Percentiles rank a stretch among this genome's conserved stretches.
Conservation (phyloP, 2,113 vertebrate species). For the Chinchilla lanigera region DNA sequence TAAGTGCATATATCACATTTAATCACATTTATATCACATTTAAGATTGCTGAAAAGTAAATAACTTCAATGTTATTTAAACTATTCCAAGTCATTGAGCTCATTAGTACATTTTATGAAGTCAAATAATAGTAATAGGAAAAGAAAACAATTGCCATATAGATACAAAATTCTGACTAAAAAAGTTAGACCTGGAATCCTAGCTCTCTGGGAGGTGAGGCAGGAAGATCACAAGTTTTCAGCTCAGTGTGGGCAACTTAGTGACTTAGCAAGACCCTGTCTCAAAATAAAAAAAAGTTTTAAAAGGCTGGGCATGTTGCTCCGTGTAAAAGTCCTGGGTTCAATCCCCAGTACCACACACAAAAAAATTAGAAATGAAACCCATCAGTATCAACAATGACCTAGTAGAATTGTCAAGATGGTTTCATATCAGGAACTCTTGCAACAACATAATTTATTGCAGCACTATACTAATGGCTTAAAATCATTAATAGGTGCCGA, state of each 20-base stretch:
- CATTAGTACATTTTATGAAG: neutral
- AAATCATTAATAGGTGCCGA: neutral
- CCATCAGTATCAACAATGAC: neutral
- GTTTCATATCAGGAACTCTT: neutral
- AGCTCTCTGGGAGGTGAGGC: neutral
- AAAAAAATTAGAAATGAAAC: neutral
- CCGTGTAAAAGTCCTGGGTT: neutral
- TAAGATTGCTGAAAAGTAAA: conserved; percentile 32
- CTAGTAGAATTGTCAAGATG: neutral
- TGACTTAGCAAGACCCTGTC: neutral
- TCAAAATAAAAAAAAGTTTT: neutral
- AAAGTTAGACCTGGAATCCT: neutral
- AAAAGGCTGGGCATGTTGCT: neutral
- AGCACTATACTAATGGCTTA: neutral
- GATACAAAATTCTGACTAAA: conserved; percentile 19
- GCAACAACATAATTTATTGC: neutral
- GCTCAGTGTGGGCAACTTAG: neutral
- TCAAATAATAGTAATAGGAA: conserved; percentile 9
- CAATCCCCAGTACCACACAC: neutral
- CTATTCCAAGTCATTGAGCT: neutral
- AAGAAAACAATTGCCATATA: neutral
- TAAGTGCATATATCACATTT: neutral
- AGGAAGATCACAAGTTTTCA: neutral
- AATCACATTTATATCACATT: neutral
- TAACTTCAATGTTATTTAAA: neutral